These are phyloP conservation scores for Neuroterus valhalla DNA, from an alignment of 1,140 invertebrate genomes.

Conservation along the genomic window DNA sequence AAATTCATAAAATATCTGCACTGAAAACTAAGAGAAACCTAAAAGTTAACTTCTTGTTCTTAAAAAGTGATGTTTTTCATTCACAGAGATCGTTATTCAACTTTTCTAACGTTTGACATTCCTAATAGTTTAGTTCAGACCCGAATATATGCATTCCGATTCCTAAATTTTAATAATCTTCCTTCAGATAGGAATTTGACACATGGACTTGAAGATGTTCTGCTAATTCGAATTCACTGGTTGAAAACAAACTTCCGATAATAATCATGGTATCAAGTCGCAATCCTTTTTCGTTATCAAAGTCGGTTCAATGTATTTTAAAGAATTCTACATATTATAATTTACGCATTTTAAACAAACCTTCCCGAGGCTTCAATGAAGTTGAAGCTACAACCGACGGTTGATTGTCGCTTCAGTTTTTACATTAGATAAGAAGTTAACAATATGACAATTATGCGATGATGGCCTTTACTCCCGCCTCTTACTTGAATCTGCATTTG, in stretches of 20 bases:
- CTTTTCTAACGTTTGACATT: too few relatives aligned
- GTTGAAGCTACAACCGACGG: not conserved
- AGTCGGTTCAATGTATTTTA: slow-evolving; percentile 2
- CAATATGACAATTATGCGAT: slow-evolving; percentile 5
- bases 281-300: not conserved
- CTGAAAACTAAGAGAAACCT: too few relatives aligned
- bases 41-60: too few relatives aligned
- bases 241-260: not conserved
- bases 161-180: too few relatives aligned
- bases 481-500: not conserved
- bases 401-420: not conserved
- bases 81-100: too few relatives aligned
- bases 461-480: not conserved
- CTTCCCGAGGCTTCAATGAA: not conserved
- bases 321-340: slow-evolving; percentile 5
- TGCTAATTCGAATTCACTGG: not conserved
- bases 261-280: slow-evolving; percentile 2
- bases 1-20: too few relatives aligned
- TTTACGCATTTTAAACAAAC: not conserved
- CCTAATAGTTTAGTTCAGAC: too few relatives aligned
- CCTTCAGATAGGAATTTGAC: too few relatives aligned
- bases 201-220: too few relatives aligned
- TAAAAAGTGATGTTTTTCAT: too few relatives aligned
- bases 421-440: slow-evolving; percentile 17
- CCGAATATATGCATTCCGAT: too few relatives aligned